A percentile compares a stretch with the other conserved stretches of the same genome.
Conservation (phyloP, 2,797 vertebrate species). For the Coregonus ussuriensis region DNA sequence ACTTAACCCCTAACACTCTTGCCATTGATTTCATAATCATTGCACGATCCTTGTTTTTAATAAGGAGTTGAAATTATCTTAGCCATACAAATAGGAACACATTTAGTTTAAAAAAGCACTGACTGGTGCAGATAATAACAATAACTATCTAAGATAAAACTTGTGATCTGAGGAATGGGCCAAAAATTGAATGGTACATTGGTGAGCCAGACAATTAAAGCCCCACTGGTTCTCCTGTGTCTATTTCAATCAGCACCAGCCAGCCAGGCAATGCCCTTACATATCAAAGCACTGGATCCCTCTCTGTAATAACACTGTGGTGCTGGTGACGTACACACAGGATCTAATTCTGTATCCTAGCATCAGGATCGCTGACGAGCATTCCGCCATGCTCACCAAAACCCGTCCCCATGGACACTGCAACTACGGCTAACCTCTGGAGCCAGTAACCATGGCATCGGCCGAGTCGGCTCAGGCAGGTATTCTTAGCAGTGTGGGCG, state of each 20-base stretch:
- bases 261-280: background rate
- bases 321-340: slow-evolving; percentile 20
- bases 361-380: slow-evolving; percentile 23
- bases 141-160: too few species aligned
- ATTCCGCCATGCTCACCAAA: slow-evolving; percentile 16
- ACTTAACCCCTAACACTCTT: too few species aligned
- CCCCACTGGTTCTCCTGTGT: background rate
- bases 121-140: too few species aligned
- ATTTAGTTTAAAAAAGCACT: too few species aligned
- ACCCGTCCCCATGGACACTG: slow-evolving; percentile 38
- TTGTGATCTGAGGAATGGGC: background rate
- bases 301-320: slow-evolving; percentile 25
- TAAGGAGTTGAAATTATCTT: too few species aligned
- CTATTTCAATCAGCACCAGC: background rate
- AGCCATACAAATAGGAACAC: too few species aligned
- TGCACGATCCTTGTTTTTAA: too few species aligned
- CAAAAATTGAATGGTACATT: too few species aligned
- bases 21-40: too few species aligned
- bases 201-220: background rate
- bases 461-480: slow-evolving; percentile 33
- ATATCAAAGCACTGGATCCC: background rate
- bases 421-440: slow-evolving; percentile 45
- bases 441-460: slow-evolving; percentile 74
- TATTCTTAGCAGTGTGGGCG: slow-evolving; percentile 66
- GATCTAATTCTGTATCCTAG: slow-evolving; percentile 47